Evolutionary conservation across 2,888 invertebrate genomes (phyloP).

Genomic region (Sarcophaga subvicina): DNA sequence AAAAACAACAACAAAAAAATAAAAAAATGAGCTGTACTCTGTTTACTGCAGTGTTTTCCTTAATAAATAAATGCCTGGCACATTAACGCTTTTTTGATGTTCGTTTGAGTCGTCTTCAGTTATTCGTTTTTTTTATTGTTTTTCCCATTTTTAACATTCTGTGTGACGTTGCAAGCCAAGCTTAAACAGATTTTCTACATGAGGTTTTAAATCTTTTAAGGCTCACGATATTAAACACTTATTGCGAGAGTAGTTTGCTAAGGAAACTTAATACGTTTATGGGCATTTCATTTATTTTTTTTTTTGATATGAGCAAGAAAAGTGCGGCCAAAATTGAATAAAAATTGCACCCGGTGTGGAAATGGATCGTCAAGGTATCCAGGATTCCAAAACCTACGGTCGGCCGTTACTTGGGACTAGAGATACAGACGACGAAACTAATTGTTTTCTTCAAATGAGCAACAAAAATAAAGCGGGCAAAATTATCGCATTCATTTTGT

Average conservation of each 20-base stretch:
- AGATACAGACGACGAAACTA: too few species aligned
- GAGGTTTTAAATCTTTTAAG: not conserved
- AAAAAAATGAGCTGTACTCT: slow-evolving; percentile 18
- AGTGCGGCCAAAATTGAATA: too few species aligned
- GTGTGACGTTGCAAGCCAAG: not conserved
- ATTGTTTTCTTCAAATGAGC: too few species aligned
- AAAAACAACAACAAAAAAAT: slow-evolving; percentile 5
- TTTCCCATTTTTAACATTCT: slow-evolving; percentile 29
- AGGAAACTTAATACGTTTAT: not conserved
- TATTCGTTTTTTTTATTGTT: not conserved
- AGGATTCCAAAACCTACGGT: too few species aligned
- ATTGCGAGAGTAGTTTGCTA: not conserved
- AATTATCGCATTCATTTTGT: too few species aligned
- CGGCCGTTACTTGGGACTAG: rapidly evolving
- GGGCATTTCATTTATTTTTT: not conserved
- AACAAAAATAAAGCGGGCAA: too few species aligned
- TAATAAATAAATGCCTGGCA: slow-evolving; percentile 39
- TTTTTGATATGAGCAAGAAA: too few species aligned
- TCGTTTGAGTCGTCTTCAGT: not conserved
- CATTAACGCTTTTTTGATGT: slow-evolving; percentile 39
- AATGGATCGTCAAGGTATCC: too few species aligned
- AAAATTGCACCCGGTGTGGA: too few species aligned
- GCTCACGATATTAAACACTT: not conserved
- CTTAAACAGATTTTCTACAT: not conserved
- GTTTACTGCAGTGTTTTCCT: not conserved